These are phyloP conservation scores for Suricata suricatta DNA, from an alignment of 2,113 vertebrate species.

Conservation along the genomic window DNA sequence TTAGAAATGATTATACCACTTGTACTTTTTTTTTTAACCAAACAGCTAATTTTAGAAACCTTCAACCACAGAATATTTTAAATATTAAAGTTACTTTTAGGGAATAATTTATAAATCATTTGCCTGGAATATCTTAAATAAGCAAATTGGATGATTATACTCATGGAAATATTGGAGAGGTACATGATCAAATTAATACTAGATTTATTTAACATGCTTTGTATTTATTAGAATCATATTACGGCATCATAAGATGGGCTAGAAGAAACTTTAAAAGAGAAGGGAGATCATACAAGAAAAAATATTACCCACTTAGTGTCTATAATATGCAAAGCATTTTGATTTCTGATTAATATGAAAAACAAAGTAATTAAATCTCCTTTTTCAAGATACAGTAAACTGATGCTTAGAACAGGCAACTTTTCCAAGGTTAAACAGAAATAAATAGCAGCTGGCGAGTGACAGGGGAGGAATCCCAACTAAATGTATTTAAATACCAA, in stretches of 20 bases:
- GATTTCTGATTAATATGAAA: not conserved
- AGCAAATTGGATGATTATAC: not conserved
- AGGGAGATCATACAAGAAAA: not conserved
- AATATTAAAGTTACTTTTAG: not conserved
- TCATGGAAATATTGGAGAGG: not conserved
- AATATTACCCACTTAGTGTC: not conserved
- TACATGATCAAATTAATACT: not conserved
- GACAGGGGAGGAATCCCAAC: not conserved
- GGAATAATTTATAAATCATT: not conserved
- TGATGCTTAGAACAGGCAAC: not conserved
- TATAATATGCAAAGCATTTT: not conserved
- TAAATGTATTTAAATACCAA: not conserved
- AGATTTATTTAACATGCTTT: not conserved
- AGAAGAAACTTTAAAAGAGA: not conserved
- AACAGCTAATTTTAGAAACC: not conserved
- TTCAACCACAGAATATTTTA: not conserved
- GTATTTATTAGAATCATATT: not conserved
- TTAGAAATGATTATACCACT: not conserved
- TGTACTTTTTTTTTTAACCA: not conserved
- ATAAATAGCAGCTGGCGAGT: not conserved
- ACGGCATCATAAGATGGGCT: not conserved
- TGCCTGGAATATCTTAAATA: not conserved
- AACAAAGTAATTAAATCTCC: not conserved
- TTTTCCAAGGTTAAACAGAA: not conserved
- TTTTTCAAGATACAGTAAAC: not conserved